phyloP scores from a whole-genome alignment of 35 echinoderm and acorn worm species.

The Heliocidaris tuberculata region DNA sequence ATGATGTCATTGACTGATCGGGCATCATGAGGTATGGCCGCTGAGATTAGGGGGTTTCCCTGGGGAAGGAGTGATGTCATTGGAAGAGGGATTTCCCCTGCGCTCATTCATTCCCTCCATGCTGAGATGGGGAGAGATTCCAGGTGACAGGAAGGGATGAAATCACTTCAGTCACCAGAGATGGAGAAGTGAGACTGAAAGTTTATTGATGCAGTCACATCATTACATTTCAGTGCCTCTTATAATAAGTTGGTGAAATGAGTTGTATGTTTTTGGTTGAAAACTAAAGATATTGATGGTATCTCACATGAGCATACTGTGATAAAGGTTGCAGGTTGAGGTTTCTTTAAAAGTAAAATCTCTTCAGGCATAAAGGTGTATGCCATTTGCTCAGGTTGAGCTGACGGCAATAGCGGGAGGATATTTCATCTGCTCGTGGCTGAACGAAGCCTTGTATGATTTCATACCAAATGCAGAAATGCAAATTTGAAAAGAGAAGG shows the following conservation, averaged over 20 bases:
- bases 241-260: background rate
- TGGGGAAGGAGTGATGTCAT: background rate
- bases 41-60: background rate
- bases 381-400: background rate
- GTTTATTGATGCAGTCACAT: background rate
- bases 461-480: background rate
- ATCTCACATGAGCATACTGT: background rate
- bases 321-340: background rate
- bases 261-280: background rate
- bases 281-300: background rate
- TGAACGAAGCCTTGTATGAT: background rate
- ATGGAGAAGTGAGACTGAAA: background rate
- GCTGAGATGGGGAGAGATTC: background rate
- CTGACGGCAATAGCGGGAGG: background rate
- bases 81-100: background rate
- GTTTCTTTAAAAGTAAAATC: background rate
- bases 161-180: background rate
- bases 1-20: conserved; percentile 58
- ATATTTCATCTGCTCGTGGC: background rate
- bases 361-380: background rate
- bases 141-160: background rate
- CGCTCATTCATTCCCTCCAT: background rate
- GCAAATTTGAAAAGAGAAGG: background rate
- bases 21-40: background rate
- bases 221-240: background rate